Evolutionary conservation across 2,888 invertebrate species (phyloP).

Genomic region (Apantesis nais): DNA sequence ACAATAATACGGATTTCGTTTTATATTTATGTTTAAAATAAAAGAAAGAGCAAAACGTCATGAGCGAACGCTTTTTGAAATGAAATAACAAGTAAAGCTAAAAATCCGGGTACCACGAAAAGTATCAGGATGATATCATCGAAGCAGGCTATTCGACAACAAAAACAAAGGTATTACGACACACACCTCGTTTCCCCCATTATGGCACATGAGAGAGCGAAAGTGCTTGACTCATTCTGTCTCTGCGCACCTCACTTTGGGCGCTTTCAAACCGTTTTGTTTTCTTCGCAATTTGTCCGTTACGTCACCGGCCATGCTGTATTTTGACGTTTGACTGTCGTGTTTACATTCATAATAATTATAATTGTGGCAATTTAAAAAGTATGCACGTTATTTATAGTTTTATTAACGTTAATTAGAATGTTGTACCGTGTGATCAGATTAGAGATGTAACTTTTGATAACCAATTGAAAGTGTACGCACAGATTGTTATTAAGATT

Average conservation of each 20-base stretch:
- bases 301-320: conserved; percentile 29
- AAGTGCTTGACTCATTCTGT: conserved; percentile 13
- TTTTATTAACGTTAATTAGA: background rate
- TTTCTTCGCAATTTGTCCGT: conserved; percentile 37
- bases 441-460: background rate
- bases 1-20: too few relatives aligned
- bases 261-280: conserved; percentile 41
- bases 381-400: background rate
- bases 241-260: conserved; percentile 18
- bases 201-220: conserved; percentile 14
- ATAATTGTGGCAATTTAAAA: background rate
- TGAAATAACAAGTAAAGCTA: background rate
- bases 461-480: background rate
- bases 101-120: background rate
- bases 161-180: conserved; percentile 15
- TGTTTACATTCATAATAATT: conserved; percentile 8
- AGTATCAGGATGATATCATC: background rate
- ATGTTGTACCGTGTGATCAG: background rate
- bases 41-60: background rate
- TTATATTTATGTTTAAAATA: too few relatives aligned
- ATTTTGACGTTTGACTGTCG: conserved; percentile 7
- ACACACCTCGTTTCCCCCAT: conserved; percentile 17
- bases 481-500: background rate
- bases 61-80: background rate
- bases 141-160: background rate